Evolutionary conservation across 1,140 invertebrate genomes (phyloP), one percentile per base, ranked within the genome.

Genomic region (Colletes gigas): DNA sequence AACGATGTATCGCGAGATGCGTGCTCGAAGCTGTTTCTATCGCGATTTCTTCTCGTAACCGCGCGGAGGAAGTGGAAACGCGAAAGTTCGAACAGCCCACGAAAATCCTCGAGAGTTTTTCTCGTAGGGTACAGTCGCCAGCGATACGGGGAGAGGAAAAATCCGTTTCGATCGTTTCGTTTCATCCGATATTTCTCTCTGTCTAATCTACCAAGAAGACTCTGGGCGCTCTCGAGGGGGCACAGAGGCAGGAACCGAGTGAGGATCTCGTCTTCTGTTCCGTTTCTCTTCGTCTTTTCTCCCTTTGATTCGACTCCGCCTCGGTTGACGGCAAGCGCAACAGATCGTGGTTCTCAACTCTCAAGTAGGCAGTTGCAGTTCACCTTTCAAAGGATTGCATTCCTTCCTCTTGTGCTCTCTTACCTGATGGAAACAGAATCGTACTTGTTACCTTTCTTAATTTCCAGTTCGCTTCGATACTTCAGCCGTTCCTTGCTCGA

Each of bases 341-440:
- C 78, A 72, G 62, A 85, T 57, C 71, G 60, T 59, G 78, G 72
- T 81, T 77, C 83, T 84, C 83, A 81, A 85, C 66, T 84, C 15
- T 30, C 12, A 39, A 30, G 80, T 55, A 66, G 50, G 50, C 85
- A 75, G 80, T 75, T 75, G 70, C 62, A 54, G 80, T 68, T 76
- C 74, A 21, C 63, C 39, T 68, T 76, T 47, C 74, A 76, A 76
- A 68, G 52, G 30, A 9, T 4, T 1, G 39, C 50, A 68, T 68
- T 59, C 30, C 65, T 17, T 9, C 39, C 52, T 47, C 41, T 14
- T 30, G 41, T 39, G 9, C 14, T 14, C 17, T 69, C 41, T 68
- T 57, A 7, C 14, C 19, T 10, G 5, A 9, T 10, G n/a, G 52
- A 67, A 59, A 47, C 47, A 19, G 9, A 63, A 52, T 14, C 57